These are phyloP conservation scores for Cosmopolites sordidus DNA, from an alignment of 2,888 invertebrate species.

Conservation along the genomic window DNA sequence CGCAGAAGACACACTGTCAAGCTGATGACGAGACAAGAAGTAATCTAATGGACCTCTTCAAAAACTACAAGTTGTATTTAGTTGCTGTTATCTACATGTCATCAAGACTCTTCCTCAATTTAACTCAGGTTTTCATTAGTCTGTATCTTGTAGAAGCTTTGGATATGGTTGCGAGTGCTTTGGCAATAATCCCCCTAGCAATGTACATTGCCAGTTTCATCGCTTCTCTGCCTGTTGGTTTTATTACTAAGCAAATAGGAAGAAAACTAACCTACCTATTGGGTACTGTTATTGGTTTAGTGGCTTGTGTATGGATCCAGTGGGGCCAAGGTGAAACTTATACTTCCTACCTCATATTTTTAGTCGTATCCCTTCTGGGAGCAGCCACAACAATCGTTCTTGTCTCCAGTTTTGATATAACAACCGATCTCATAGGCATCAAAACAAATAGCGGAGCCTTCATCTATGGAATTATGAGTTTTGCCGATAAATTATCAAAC, in stretches of 20 bases:
- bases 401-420: constrained; percentile 80
- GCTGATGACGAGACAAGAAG: constrained; percentile 39
- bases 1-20: constrained; percentile 39
- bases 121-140: constrained; percentile 81
- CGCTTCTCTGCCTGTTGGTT: constrained; percentile 68
- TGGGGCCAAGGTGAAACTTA: constrained; percentile 53
- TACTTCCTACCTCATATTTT: constrained; percentile 62
- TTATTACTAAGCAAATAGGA: constrained; percentile 60
- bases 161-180: constrained; percentile 64
- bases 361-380: constrained; percentile 70
- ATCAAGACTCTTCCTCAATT: constrained; percentile 77
- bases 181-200: constrained; percentile 80
- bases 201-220: constrained; percentile 78
- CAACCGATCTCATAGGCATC: constrained; percentile 81
- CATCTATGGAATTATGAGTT: constrained; percentile 70
- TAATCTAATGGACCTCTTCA: constrained; percentile 39
- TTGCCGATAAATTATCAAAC: constrained; percentile 85
- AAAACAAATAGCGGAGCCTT: constrained; percentile 84
- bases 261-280: constrained; percentile 67
- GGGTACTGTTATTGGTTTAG: constrained; percentile 61
- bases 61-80: constrained; percentile 42
- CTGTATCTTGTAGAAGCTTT: constrained; percentile 78
- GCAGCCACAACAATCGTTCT: constrained; percentile 78
- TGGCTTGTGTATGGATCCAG: constrained; percentile 68
- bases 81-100: constrained; percentile 81